Conservation (phyloP, 2,113 vertebrate genomes). For the Salvator merianae region DNA sequence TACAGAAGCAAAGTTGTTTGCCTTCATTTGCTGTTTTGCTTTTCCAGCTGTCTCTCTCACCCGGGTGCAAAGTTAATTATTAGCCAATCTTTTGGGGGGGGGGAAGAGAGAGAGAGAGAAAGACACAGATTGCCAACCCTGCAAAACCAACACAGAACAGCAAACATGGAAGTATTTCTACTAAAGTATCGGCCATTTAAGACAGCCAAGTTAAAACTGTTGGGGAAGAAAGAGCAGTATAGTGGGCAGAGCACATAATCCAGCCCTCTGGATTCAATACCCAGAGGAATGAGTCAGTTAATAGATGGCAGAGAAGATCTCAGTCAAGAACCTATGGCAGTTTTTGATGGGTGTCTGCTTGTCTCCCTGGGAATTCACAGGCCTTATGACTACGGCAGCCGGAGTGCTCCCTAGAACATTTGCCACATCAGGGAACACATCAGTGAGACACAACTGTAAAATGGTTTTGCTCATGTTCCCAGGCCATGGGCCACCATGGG, state of each 20-base stretch:
- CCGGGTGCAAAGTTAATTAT: slow-evolving; percentile 10
- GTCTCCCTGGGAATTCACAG: too few species aligned
- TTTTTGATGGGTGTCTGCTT: too few species aligned
- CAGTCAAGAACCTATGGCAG: too few species aligned
- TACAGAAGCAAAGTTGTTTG: slow-evolving; percentile 14
- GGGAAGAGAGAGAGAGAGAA: neutral
- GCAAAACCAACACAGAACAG: neutral
- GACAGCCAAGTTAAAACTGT: neutral
- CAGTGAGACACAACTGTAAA: neutral
- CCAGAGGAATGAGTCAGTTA: too few species aligned
- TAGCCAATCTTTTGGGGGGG: neutral
- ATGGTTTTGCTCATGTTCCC: too few species aligned
- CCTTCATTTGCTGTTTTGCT: slow-evolving; percentile 25
- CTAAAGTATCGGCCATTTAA: neutral
- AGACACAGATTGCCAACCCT: neutral
- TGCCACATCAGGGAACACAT: too few species aligned
- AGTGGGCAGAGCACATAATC: neutral
- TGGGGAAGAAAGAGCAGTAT: neutral
- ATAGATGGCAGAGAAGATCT: too few species aligned
- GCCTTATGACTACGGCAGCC: too few species aligned
- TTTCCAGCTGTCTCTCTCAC: slow-evolving; percentile 7
- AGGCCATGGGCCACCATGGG: too few species aligned
- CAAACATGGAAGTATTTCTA: neutral
- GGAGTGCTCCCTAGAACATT: too few species aligned
- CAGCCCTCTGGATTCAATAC: too few species aligned